Percentiles rank a stretch among this genome's conserved stretches.
These are phyloP conservation scores for Heliconius eleuchia DNA, from an alignment of 1,140 invertebrate species.

Conservation along the genomic window DNA sequence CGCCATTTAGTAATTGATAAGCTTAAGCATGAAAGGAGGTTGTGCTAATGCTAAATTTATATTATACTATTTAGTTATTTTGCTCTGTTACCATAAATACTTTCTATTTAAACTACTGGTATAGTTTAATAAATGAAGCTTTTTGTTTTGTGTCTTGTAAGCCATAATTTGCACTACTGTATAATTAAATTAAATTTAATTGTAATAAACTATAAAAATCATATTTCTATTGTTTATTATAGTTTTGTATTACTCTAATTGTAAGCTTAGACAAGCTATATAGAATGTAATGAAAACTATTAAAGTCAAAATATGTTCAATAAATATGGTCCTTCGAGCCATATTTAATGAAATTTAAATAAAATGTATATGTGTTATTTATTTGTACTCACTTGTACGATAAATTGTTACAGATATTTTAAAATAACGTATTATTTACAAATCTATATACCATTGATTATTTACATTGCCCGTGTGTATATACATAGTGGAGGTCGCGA, in stretches of 20 bases:
- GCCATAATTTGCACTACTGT: background rate
- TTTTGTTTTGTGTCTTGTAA: background rate
- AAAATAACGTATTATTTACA: background rate
- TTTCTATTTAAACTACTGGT: background rate
- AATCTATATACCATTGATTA: background rate
- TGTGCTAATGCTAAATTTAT: slow-evolving; percentile 15
- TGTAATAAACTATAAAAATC: background rate
- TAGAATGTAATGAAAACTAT: background rate
- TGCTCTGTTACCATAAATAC: background rate
- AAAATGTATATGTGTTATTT: background rate
- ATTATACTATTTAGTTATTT: background rate
- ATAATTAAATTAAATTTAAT: background rate
- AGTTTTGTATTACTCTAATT: background rate
- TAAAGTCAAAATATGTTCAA: background rate
- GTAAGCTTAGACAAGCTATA: background rate
- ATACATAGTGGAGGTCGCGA: slow-evolving; percentile 40
- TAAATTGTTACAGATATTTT: background rate
- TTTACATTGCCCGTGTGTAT: slow-evolving; percentile 37
- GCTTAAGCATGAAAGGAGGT: slow-evolving; percentile 20
- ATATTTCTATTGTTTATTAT: background rate
- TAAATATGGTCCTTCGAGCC: slow-evolving; percentile 3
- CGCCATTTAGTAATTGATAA: background rate
- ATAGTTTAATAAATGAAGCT: background rate
- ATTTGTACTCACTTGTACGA: background rate
- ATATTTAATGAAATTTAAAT: background rate